phyloP scores from a whole-genome alignment of 2,797 vertebrate genomes.

The Microctenopoma steveboyesi region DNA sequence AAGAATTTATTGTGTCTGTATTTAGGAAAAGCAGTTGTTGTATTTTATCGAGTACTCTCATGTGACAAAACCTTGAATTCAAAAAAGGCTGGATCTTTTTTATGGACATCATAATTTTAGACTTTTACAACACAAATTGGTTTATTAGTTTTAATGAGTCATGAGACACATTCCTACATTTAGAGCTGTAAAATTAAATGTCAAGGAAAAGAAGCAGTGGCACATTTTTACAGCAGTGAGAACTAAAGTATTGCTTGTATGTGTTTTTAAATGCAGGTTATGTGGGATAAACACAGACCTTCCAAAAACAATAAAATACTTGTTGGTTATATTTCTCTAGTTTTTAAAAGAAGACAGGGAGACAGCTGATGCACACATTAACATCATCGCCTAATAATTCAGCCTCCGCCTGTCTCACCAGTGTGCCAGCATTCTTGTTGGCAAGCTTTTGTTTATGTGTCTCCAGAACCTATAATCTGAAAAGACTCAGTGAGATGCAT shows the following conservation, averaged over 20 bases:
- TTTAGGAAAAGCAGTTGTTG: no score
- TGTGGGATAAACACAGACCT: not conserved
- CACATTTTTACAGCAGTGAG: not conserved
- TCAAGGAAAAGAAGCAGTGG: not conserved
- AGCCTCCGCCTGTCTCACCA: slow-evolving; percentile 46
- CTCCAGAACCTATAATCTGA: slow-evolving; percentile 33
- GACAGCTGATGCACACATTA: slow-evolving; percentile 10
- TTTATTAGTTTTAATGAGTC: not conserved
- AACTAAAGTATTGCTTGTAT: not conserved
- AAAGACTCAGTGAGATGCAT: slow-evolving; percentile 15
- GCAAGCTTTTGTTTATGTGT: slow-evolving; percentile 39
- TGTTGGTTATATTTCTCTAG: not conserved
- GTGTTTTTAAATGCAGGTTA: not conserved
- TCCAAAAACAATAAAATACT: not conserved
- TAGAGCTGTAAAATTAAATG: not conserved
- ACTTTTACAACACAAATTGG: not conserved
- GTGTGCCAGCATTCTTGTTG: slow-evolving; percentile 69
- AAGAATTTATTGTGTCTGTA: not conserved
- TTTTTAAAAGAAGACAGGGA: slow-evolving; percentile 4
- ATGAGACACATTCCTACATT: not conserved
- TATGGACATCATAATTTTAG: not conserved
- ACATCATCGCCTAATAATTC: slow-evolving; percentile 46
- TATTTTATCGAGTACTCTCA: not conserved
- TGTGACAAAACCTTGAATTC: slow-evolving; percentile 4
- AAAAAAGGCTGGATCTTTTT: not conserved